These are phyloP conservation scores for Sminthurides aquaticus DNA, from an alignment of 2,888 invertebrate species.

Conservation along the genomic window DNA sequence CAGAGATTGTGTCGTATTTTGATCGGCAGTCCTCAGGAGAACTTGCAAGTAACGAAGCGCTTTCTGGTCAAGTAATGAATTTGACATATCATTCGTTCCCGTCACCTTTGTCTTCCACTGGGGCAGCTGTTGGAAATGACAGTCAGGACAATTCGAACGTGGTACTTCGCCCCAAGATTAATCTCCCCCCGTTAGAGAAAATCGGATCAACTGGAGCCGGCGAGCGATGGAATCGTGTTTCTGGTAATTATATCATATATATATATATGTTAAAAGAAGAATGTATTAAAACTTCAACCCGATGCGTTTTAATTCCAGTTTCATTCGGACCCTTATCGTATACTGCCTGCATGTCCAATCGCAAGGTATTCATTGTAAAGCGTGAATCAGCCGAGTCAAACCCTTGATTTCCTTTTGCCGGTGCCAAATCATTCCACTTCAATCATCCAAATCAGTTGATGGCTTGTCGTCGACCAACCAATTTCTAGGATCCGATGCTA, in stretches of 20 bases:
- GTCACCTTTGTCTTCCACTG: neutral
- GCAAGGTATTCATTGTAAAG: neutral
- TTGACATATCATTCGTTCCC: neutral
- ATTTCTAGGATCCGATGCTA: no score
- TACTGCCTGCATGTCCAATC: neutral
- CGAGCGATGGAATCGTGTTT: neutral
- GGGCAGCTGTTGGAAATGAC: neutral
- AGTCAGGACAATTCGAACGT: neutral
- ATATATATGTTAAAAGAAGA: no score
- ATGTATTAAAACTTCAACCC: no score
- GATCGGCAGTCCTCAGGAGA: constrained; percentile 3
- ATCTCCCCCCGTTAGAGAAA: neutral
- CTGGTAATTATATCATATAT: no score
- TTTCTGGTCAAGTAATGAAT: neutral
- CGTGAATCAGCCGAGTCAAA: no score
- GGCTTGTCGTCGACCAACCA: no score
- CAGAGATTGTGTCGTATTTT: no score
- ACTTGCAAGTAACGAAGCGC: neutral
- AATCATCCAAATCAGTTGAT: no score
- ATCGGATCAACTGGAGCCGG: neutral
- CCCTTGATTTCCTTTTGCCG: no score
- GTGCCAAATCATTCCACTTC: no score
- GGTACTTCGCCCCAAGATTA: neutral
- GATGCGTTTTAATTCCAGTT: neutral
- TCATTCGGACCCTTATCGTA: neutral